phyloP scores from a whole-genome alignment of 2,113 vertebrate genomes.

The Tyrannus savana region DNA sequence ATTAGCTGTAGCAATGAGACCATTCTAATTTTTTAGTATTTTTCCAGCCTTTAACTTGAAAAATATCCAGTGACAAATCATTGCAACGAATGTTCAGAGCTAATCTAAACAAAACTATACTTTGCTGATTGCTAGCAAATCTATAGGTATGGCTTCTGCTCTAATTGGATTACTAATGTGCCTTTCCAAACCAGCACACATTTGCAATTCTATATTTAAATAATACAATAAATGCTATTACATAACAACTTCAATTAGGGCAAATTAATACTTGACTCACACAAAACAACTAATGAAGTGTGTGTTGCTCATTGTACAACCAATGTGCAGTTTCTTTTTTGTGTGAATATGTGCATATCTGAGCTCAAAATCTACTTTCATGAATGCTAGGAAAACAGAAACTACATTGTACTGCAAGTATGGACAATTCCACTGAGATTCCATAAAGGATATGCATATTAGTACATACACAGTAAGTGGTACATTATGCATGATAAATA shows the following conservation, averaged over 20 bases:
- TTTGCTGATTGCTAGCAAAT: background rate
- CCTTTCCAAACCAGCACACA: constrained; percentile 9
- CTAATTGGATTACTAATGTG: constrained; percentile 30
- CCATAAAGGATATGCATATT: background rate
- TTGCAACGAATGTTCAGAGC: background rate
- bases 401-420: background rate
- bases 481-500: background rate
- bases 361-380: background rate
- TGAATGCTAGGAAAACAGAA: background rate
- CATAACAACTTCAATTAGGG: background rate
- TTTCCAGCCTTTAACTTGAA: constrained; percentile 23
- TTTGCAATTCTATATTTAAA: background rate
- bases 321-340: background rate
- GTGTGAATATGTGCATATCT: background rate
- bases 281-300: background rate
- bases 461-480: background rate
- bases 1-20: background rate
- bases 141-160: background rate
- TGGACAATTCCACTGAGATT: background rate
- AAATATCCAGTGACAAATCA: background rate
- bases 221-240: background rate
- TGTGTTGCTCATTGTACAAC: background rate
- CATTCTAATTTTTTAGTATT: background rate
- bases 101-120: background rate
- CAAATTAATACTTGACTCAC: background rate